phyloP scores from a whole-genome alignment of 2,113 vertebrate species.

The Mastomys coucha region DNA sequence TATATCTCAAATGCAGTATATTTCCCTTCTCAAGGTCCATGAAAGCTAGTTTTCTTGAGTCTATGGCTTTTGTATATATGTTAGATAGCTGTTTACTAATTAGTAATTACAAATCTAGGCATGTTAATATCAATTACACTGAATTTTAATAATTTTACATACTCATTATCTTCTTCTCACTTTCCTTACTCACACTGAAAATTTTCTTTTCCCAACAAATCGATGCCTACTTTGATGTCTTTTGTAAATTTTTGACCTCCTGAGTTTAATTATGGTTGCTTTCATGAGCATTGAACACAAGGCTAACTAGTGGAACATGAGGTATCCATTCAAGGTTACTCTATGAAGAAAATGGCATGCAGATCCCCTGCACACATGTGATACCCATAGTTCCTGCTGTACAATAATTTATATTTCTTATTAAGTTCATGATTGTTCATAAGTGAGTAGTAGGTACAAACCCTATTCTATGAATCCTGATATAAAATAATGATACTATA shows the following conservation, averaged over 20 bases:
- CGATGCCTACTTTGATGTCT: background rate
- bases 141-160: background rate
- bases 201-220: background rate
- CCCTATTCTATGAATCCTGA: background rate
- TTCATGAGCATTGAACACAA: background rate
- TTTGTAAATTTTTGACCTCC: background rate
- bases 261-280: background rate
- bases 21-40: background rate
- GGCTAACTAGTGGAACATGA: too few relatives aligned
- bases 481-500: background rate
- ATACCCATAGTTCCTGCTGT: too few relatives aligned
- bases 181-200: background rate
- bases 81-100: background rate
- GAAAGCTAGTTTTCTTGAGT: background rate
- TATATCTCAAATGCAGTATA: background rate
- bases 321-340: background rate
- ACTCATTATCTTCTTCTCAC: background rate
- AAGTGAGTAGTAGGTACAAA: background rate
- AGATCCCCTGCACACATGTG: background rate
- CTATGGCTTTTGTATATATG: background rate
- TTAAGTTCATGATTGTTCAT: background rate
- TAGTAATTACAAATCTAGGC: background rate
- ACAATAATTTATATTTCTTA: background rate
- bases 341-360: background rate
- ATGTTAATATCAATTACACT: background rate